A percentile compares a stretch with the other conserved stretches of the same genome.
Evolutionary conservation across 2,113 vertebrate species (phyloP).

Genomic region (Crotalus helleri): DNA sequence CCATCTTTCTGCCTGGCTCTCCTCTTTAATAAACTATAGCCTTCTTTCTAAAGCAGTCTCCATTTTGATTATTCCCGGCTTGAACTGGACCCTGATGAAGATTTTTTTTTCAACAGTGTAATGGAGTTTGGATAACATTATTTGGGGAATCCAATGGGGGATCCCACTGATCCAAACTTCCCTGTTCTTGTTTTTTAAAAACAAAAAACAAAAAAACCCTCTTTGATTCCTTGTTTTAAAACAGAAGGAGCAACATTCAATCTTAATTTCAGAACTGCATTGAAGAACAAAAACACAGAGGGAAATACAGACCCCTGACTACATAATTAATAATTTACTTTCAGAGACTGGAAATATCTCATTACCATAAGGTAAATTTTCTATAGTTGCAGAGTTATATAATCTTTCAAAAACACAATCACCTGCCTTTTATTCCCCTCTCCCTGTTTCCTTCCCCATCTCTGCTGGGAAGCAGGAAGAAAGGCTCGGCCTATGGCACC

Average conservation of each 20-base stretch:
- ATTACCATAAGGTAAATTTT: slow-evolving; percentile 36
- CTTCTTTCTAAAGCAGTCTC: too few relatives aligned
- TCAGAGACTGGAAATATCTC: slow-evolving; percentile 39
- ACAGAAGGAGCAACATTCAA: neutral
- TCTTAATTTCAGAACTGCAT: slow-evolving; percentile 1
- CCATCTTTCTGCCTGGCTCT: too few relatives aligned
- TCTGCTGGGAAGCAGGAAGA: slow-evolving; percentile 11
- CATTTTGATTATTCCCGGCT: too few relatives aligned
- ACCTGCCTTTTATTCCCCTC: neutral
- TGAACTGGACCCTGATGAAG: too few relatives aligned
- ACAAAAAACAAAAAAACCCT: neutral
- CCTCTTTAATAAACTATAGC: too few relatives aligned
- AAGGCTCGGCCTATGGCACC: slow-evolving; percentile 42
- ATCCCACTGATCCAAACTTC: neutral
- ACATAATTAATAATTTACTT: slow-evolving; percentile 34
- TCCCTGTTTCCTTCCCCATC: slow-evolving; percentile 13
- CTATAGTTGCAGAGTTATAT: slow-evolving; percentile 2
- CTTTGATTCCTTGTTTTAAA: neutral
- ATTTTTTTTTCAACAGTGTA: neutral
- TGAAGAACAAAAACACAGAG: neutral
- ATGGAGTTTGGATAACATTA: neutral
- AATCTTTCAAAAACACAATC: neutral
- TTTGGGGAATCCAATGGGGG: neutral
- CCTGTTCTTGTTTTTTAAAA: neutral
- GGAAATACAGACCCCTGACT: slow-evolving; percentile 1